A percentile compares a stretch with the other conserved stretches of the same genome.
Conservation (phyloP, 2,113 vertebrate genomes). For the Urocolius indicus region DNA sequence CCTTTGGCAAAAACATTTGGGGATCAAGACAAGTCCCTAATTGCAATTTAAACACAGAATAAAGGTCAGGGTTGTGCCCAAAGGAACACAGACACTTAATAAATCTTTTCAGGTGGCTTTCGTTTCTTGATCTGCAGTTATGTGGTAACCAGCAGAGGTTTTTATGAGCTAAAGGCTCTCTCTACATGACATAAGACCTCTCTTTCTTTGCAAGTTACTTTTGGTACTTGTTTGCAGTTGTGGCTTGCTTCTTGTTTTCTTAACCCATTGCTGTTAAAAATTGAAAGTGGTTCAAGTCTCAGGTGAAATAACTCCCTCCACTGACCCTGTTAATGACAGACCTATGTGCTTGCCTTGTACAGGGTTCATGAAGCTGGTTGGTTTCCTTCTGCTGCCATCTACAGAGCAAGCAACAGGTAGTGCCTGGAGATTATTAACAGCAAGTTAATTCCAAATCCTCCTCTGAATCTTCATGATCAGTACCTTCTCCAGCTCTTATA, state of each 20-base stretch:
- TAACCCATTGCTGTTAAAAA: conserved; percentile 27
- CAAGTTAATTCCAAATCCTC: neutral
- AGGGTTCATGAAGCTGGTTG: neutral
- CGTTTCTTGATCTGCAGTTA: neutral
- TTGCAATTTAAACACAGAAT: conserved; percentile 4
- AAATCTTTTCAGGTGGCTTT: conserved; percentile 16
- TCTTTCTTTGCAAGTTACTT: neutral
- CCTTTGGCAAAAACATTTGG: neutral
- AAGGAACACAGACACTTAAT: conserved; percentile 10
- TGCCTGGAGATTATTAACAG: neutral
- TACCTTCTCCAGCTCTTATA: neutral
- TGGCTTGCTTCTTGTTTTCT: conserved; percentile 27
- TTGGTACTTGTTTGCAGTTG: neutral
- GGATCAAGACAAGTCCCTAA: neutral
- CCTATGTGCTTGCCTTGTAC: neutral
- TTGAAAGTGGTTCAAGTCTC: conserved; percentile 32
- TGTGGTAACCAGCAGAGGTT: neutral
- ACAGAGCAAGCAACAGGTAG: conserved; percentile 48
- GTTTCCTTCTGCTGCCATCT: conserved; percentile 72
- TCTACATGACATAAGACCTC: neutral
- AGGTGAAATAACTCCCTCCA: conserved; percentile 7
- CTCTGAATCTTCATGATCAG: neutral
- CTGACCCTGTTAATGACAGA: conserved; percentile 16
- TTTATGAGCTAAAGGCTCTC: conserved; percentile 10
- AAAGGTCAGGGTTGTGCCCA: conserved; percentile 9